Conservation (phyloP, 2,888 invertebrate genomes). For the Lycophotia porphyrea region DNA sequence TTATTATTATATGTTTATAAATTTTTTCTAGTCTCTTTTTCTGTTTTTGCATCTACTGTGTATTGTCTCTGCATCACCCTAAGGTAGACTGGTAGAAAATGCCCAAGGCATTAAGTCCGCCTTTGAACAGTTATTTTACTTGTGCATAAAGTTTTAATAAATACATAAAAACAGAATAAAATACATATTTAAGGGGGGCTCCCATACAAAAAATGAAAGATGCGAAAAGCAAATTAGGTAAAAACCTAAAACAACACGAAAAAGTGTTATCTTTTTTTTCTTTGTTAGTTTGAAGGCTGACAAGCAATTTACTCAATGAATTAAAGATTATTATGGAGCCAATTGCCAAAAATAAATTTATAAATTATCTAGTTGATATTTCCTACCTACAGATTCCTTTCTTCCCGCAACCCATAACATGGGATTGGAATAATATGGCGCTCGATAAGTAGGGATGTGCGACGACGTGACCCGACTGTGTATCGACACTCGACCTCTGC, state of each 20-base stretch:
- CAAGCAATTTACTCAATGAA: slow-evolving; percentile 11
- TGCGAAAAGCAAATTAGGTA: background rate
- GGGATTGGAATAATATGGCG: slow-evolving; percentile 15
- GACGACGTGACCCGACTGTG: slow-evolving; percentile 43
- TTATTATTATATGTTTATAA: no score
- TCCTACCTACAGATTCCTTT: slow-evolving; percentile 11
- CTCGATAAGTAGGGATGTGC: slow-evolving; percentile 30
- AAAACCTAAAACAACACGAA: background rate
- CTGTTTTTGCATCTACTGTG: no score
- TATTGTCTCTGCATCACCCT: no score
- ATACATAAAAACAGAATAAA: no score
- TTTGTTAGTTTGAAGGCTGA: background rate
- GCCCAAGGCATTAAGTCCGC: no score
- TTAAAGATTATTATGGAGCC: background rate
- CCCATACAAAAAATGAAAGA: no score
- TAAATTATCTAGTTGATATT: slow-evolving; percentile 18
- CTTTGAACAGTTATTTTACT: no score
- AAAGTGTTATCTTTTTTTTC: background rate
- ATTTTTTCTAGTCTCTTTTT: no score
- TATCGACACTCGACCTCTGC: slow-evolving; percentile 18
- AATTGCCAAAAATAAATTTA: background rate
- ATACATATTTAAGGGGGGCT: no score
- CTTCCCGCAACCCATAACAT: background rate
- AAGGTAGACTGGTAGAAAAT: no score
- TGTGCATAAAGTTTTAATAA: no score